Percentiles rank a stretch among this genome's conserved stretches.
These are phyloP conservation scores for Palaemon carinicauda DNA, from an alignment of 1,140 invertebrate species.

Conservation along the genomic window DNA sequence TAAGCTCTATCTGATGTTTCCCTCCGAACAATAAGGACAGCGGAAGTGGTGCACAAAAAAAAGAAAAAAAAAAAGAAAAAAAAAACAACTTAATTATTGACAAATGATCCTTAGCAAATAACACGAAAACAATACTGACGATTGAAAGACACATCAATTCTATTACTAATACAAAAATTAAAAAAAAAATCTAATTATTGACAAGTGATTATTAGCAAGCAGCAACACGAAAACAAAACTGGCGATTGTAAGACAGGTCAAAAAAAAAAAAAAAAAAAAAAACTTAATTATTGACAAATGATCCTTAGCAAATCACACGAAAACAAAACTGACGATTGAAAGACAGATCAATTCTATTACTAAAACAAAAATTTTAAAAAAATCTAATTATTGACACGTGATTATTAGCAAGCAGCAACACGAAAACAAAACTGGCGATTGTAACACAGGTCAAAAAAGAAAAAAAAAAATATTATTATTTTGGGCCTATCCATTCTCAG, in stretches of 20 bases:
- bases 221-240: not conserved
- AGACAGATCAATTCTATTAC: no score
- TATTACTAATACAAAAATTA: no score
- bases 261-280: not conserved
- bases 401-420: not conserved
- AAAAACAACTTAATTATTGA: no score
- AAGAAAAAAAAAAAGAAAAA: not conserved
- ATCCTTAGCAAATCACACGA: not conserved
- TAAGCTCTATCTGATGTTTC: no score
- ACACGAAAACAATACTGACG: not conserved
- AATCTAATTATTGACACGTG: not conserved
- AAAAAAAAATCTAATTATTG: not conserved
- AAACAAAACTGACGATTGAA: not conserved
- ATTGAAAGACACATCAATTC: no score
- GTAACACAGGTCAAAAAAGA: no score
- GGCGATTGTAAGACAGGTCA: no score
- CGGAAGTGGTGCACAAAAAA: not conserved
- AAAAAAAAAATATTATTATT: not conserved
- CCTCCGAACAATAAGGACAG: not conserved
- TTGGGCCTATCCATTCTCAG: not conserved
- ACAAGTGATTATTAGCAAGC: not conserved
- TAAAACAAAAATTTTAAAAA: no score
- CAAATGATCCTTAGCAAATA: no score
- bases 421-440: not conserved
- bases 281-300: not conserved